Base-by-base conservation (phyloP, 2,113 vertebrate genomes). In the Phrynosoma platyrhinos region DNA sequence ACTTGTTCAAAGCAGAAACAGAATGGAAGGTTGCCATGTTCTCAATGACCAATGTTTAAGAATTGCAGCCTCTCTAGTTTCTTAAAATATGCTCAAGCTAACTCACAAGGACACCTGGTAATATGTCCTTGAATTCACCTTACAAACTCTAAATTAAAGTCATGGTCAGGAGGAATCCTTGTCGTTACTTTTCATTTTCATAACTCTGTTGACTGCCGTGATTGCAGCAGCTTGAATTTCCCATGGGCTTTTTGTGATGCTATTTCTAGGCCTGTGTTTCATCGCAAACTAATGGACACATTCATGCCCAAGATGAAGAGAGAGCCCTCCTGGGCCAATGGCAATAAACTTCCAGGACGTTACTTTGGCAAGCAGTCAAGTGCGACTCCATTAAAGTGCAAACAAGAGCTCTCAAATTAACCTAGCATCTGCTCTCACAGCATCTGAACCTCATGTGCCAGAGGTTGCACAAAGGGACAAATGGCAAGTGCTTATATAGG, bases 381-480 rank as follows among this genome's bases (percentile, higher is more conserved):
- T 86, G 52, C 32, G 62, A 30, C 36, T 3, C 82, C 84, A 64
- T 40, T 88, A 88, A 83, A 91, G 76, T 55, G 36, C 42, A 85
- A 91, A 78, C 32, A 6, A 80, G 32, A 5, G 3, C 16, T 87
- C 69, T 80, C 79, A 91, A 81, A 74, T 82, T 74, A 71, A 42
- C 47, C 40, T 25, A 32, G n/a, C 79, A 71, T 40, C 32, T 71
- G 69, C 74, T 82, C 27, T 32, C 27, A 66, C 40, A 32, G 58
- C n/a, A 42, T 9, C 23, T 53, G 32, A 89, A 40, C 40, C 42
- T 76, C 47, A 68, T 72, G 53, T 6, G 62, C 82, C 8, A 47
- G 32, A 8, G 27, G n/a, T 32, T 82, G 69, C 79, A 62, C 58
- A 68, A 79, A 68, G 62, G 75, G 30, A 25, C 47, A n/a, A 78